phyloP scores from a whole-genome alignment of 2,797 vertebrate genomes.

The Gymnoscopelus braueri region DNA sequence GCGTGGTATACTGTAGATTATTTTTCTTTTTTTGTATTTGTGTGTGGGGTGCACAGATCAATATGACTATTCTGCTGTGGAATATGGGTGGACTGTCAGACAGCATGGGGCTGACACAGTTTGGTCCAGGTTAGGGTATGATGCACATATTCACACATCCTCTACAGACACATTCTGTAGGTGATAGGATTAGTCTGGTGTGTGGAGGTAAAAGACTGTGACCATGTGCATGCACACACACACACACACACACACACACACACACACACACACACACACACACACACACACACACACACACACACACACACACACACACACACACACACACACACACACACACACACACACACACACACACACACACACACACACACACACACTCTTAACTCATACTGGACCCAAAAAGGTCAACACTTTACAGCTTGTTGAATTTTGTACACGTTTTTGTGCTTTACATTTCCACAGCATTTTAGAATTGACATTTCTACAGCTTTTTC shows the following conservation, averaged over 20 bases:
- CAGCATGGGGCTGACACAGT: slow-evolving; percentile 65
- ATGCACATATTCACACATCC: slow-evolving; percentile 20
- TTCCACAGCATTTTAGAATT: no score
- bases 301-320: slow-evolving; percentile 4
- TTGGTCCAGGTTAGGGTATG: slow-evolving; percentile 39
- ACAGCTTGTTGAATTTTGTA: no score
- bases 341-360: slow-evolving; percentile 8
- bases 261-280: slow-evolving; percentile 6
- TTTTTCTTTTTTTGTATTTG: slow-evolving; percentile 82
- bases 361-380: neutral
- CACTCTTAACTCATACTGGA: no score
- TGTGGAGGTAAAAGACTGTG: neutral
- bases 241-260: slow-evolving; percentile 3
- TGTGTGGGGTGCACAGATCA: slow-evolving; percentile 74
- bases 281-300: slow-evolving; percentile 4
- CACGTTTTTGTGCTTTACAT: no score
- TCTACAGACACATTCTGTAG: neutral
- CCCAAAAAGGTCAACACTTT: no score
- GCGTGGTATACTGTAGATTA: slow-evolving; percentile 55
- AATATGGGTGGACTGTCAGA: slow-evolving; percentile 70
- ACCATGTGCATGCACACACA: neutral
- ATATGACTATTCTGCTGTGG: slow-evolving; percentile 76
- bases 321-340: slow-evolving; percentile 6
- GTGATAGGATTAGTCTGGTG: neutral
- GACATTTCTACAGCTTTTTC: no score